Conservation (phyloP, 1,140 invertebrate genomes). For the Bombus huntii region DNA sequence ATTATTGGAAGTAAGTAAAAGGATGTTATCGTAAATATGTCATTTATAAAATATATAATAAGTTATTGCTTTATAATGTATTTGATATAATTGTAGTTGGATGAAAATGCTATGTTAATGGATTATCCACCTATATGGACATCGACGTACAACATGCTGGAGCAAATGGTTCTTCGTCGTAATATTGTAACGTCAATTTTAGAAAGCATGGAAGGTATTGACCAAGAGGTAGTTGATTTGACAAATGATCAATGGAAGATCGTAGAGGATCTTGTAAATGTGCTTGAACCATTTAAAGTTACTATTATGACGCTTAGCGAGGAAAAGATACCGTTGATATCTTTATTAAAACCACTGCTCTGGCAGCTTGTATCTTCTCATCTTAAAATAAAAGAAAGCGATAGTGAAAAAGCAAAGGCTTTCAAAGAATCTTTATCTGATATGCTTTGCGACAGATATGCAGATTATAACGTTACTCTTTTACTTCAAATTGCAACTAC, state of each 20-base stretch:
- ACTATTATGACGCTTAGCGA: conserved; percentile 83
- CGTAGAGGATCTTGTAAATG: conserved; percentile 81
- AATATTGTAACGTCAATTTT: conserved; percentile 76
- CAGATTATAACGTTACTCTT: conserved; percentile 77
- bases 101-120: conserved; percentile 77
- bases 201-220: conserved; percentile 74
- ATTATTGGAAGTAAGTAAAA: conserved; percentile 75
- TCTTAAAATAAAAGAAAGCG: conserved; percentile 80
- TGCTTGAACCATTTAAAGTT: conserved; percentile 84
- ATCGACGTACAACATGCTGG: conserved; percentile 83
- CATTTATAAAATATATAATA: conserved; percentile 14
- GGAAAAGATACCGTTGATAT: conserved; percentile 83
- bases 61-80: not conserved
- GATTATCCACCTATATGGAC: conserved; percentile 83
- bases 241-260: conserved; percentile 81
- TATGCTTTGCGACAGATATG: conserved; percentile 81
- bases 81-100: conserved; percentile 71
- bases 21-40: not conserved
- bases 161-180: conserved; percentile 79
- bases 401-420: conserved; percentile 75
- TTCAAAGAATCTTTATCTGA: conserved; percentile 81
- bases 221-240: conserved; percentile 74
- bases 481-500: conserved; percentile 82
- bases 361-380: conserved; percentile 83
- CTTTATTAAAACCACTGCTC: conserved; percentile 83